phyloP scores from a whole-genome alignment of 2,113 vertebrate genomes.

The Cichladusa arquata region DNA sequence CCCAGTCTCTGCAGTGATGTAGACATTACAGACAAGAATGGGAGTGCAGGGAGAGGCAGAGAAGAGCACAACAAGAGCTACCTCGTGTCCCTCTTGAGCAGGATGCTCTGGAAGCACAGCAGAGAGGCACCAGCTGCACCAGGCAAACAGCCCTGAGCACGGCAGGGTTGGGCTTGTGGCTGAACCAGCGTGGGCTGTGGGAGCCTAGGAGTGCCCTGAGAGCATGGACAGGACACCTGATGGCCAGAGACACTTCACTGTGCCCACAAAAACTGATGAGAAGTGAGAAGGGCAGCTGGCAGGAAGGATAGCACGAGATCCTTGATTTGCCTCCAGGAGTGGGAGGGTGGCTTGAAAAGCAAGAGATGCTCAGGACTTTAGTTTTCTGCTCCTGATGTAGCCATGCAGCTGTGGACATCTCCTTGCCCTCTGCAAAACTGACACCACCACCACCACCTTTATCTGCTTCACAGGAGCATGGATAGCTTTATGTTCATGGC shows the following conservation, averaged over 20 bases:
- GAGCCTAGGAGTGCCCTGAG: fast-evolving
- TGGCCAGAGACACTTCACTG: background rate
- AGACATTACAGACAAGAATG: background rate
- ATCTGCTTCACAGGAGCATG: background rate
- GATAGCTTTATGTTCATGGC: background rate
- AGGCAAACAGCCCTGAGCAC: background rate
- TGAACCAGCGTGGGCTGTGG: background rate
- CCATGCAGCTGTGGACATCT: background rate
- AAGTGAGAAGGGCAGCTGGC: background rate
- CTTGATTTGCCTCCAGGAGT: background rate
- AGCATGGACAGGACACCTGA: fast-evolving
- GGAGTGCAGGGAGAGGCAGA: background rate
- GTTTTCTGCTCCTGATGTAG: background rate
- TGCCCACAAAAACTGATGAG: background rate
- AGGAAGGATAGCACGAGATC: background rate
- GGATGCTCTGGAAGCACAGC: background rate
- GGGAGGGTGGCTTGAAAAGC: background rate
- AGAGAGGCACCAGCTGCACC: background rate
- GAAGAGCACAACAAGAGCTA: background rate
- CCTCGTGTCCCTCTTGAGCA: fast-evolving
- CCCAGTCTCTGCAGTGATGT: background rate
- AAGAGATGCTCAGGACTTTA: fast-evolving
- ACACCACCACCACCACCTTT: background rate
- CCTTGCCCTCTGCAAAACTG: fast-evolving
- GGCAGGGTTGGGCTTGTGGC: background rate